Evolutionary conservation across 2,797 vertebrate genomes (phyloP).

Genomic region (Halcyon smyrnensis): DNA sequence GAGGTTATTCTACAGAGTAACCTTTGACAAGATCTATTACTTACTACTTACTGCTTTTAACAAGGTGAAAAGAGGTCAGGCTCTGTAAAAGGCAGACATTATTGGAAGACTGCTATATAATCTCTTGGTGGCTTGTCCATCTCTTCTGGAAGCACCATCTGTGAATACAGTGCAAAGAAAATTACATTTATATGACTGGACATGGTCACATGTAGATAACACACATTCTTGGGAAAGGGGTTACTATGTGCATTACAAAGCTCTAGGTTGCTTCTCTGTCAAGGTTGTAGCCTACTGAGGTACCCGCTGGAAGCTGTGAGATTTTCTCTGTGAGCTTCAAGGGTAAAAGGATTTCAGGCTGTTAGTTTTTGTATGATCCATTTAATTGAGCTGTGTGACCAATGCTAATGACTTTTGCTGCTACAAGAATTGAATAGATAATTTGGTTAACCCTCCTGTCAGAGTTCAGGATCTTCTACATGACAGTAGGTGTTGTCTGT

Average conservation of each 20-base stretch:
- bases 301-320: neutral
- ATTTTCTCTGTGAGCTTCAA: neutral
- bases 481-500: neutral
- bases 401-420: neutral
- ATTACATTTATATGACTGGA: neutral
- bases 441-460: neutral
- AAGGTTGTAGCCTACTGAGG: neutral
- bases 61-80: conserved; percentile 52
- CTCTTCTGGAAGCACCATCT: neutral
- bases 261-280: neutral
- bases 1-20: conserved; percentile 67
- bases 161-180: neutral
- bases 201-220: neutral
- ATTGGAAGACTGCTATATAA: conserved; percentile 9
- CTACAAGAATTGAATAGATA: neutral
- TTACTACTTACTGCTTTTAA: conserved; percentile 65
- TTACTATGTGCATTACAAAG: neutral
- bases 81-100: conserved; percentile 36
- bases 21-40: conserved; percentile 73
- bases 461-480: neutral
- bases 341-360: neutral
- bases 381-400: neutral
- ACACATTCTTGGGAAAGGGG: neutral
- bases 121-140: conserved; percentile 17
- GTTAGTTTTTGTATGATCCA: neutral